A percentile compares a stretch with the other conserved stretches of the same genome.
phyloP scores from a whole-genome alignment of 2,888 invertebrate genomes.

The Apodemia hepburni region DNA sequence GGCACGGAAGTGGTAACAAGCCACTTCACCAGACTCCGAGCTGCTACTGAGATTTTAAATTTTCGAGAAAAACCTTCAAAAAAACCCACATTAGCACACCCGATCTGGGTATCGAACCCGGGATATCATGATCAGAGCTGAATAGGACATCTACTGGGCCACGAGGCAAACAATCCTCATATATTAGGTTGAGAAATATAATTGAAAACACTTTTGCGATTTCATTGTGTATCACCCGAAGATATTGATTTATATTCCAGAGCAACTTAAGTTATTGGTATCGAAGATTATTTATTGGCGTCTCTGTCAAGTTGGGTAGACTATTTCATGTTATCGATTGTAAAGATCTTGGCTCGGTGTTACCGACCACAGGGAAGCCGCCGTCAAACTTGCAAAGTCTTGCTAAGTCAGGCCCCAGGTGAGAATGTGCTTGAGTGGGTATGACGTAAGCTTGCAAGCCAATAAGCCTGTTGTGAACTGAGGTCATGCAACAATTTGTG shows the following conservation, averaged over 20 bases:
- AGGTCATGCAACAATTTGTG: neutral
- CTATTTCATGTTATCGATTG: constrained; percentile 56
- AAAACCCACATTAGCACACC: no score
- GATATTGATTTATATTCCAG: constrained; percentile 4
- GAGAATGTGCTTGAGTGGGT: constrained; percentile 77
- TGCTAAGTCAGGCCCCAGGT: constrained; percentile 74
- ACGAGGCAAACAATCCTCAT: no score
- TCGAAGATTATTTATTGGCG: constrained; percentile 34
- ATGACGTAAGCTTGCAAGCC: constrained; percentile 60
- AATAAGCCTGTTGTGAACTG: constrained; percentile 33
- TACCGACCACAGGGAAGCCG: constrained; percentile 32
- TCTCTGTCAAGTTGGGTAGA: constrained; percentile 21
- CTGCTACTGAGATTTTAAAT: no score
- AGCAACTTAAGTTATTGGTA: constrained; percentile 24
- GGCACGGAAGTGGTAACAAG: no score
- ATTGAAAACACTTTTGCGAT: neutral
- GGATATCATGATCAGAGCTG: no score
- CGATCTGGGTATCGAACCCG: no score
- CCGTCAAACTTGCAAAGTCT: constrained; percentile 76
- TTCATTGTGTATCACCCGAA: neutral
- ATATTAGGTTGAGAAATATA: neutral
- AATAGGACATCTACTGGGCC: no score
- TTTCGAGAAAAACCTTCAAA: no score
- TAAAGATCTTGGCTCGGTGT: constrained; percentile 36
- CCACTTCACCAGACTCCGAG: no score